Conservation (phyloP, 2,888 invertebrate genomes). For the Drosophila phalerata region DNA sequence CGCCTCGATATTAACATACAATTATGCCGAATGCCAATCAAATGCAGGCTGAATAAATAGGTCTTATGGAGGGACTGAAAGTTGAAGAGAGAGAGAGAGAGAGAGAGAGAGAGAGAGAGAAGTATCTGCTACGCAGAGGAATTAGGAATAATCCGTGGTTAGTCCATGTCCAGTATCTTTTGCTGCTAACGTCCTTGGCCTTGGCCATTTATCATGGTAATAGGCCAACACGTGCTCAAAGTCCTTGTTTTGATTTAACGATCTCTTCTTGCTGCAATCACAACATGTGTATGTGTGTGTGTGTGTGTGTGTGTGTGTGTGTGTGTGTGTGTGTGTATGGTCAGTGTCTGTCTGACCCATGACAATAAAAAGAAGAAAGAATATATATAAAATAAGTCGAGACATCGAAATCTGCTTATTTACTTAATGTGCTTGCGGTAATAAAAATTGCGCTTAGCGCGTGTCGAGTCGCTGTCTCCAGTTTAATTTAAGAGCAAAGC, state of each 20-base stretch:
- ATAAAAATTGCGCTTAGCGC: slow-evolving; percentile 55
- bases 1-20: slow-evolving; percentile 69
- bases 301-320: neutral
- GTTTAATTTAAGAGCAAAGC: slow-evolving; percentile 63
- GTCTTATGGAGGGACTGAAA: neutral
- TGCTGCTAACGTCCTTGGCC: slow-evolving; percentile 51
- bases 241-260: slow-evolving; percentile 73
- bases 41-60: slow-evolving; percentile 55
- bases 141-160: neutral
- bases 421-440: slow-evolving; percentile 51
- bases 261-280: slow-evolving; percentile 69
- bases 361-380: slow-evolving; percentile 47
- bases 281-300: slow-evolving; percentile 9
- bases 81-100: neutral
- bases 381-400: slow-evolving; percentile 33
- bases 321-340: slow-evolving; percentile 9
- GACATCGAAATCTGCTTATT: slow-evolving; percentile 56
- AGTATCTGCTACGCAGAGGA: neutral
- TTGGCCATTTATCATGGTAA: slow-evolving; percentile 72
- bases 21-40: slow-evolving; percentile 74
- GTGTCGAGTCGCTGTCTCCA: slow-evolving; percentile 25
- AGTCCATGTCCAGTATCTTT: neutral
- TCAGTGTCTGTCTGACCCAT: slow-evolving; percentile 18
- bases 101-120: neutral
- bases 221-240: slow-evolving; percentile 58